Evolutionary conservation across 2,888 invertebrate species (phyloP).

Genomic region (Synanthedon vespiformis): DNA sequence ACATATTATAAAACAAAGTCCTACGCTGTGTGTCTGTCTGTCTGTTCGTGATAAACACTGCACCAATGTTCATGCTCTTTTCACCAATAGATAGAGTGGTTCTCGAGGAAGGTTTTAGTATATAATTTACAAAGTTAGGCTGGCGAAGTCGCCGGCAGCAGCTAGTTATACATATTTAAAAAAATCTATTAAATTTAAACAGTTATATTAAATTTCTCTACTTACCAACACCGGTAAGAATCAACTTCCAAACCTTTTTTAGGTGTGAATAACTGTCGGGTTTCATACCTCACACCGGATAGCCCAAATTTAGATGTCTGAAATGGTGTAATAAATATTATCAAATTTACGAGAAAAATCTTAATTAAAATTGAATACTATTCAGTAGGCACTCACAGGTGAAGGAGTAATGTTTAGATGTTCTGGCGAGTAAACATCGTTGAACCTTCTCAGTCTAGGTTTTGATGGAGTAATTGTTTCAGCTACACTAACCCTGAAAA

Average conservation of each 20-base stretch:
- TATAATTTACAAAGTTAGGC: too few relatives aligned
- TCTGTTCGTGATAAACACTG: too few relatives aligned
- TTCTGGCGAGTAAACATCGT: constrained; percentile 61
- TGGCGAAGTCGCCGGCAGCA: too few relatives aligned
- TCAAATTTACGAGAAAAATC: neutral
- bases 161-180: too few relatives aligned
- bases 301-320: constrained; percentile 33
- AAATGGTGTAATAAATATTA: constrained; percentile 9
- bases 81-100: too few relatives aligned
- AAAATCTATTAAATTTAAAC: too few relatives aligned
- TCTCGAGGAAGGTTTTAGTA: too few relatives aligned
- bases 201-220: neutral
- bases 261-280: constrained; percentile 37
- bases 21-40: too few relatives aligned
- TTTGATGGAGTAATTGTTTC: constrained; percentile 34
- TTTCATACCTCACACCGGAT: constrained; percentile 32
- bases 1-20: too few relatives aligned
- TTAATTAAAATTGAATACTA: neutral
- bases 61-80: too few relatives aligned
- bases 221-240: constrained; percentile 45
- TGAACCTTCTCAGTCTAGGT: constrained; percentile 50
- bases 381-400: constrained; percentile 35
- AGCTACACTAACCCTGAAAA: constrained; percentile 24
- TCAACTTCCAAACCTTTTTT: constrained; percentile 32
- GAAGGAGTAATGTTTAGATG: constrained; percentile 60